Conservation (phyloP, 2,888 invertebrate species). For the Andrena praecox region DNA sequence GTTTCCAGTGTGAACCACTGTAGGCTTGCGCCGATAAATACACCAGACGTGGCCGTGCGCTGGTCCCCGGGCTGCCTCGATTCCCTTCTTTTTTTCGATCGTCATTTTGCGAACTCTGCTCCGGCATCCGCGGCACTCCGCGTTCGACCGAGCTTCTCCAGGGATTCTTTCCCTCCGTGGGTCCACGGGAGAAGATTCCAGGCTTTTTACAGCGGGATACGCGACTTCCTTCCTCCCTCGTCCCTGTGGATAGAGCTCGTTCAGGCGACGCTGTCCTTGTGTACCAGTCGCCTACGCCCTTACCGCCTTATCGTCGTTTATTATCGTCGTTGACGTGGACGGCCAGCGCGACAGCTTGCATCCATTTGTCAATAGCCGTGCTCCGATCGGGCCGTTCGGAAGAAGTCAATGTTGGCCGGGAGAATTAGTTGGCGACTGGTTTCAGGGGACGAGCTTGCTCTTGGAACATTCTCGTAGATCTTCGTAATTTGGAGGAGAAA, state of each 20-base stretch:
- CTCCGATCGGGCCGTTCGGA: background rate
- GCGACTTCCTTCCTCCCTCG: constrained; percentile 19
- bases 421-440: background rate
- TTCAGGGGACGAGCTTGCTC: background rate
- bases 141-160: constrained; percentile 28
- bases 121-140: constrained; percentile 73
- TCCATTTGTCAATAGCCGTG: constrained; percentile 36
- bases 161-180: constrained; percentile 28
- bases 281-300: constrained; percentile 35
- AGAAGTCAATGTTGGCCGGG: background rate
- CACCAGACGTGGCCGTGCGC: constrained; percentile 72
- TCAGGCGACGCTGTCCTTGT: background rate
- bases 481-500: background rate
- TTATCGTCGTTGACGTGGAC: constrained; percentile 32
- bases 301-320: constrained; percentile 43
- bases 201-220: constrained; percentile 63
- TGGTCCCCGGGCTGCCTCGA: background rate
- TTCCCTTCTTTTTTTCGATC: constrained; percentile 50
- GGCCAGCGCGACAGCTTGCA: constrained; percentile 2
- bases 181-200: constrained; percentile 68
- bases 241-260: background rate
- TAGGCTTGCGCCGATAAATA: constrained; percentile 78
- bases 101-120: constrained; percentile 71
- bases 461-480: constrained; percentile 2
- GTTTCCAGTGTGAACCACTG: constrained; percentile 7